These are phyloP conservation scores for Pimpla rufipes DNA, from an alignment of 2,888 invertebrate species.

Conservation along the genomic window DNA sequence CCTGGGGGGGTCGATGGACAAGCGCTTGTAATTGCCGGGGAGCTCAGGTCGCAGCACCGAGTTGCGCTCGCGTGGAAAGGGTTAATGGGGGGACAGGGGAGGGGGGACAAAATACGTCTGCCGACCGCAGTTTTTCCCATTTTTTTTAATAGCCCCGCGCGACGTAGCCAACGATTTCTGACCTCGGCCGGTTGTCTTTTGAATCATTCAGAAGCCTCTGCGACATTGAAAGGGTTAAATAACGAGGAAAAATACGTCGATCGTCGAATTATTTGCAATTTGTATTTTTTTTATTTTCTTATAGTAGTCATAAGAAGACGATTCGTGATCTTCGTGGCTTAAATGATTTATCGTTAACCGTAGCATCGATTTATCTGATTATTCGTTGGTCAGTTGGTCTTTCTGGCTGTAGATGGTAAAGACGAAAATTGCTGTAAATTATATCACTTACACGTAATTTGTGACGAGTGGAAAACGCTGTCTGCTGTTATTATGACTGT, in stretches of 20 bases:
- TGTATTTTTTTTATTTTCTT: no score
- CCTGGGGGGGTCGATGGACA: slow-evolving; percentile 20
- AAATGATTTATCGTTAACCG: slow-evolving; percentile 19
- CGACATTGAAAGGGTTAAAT: not conserved
- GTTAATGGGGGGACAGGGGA: not conserved
- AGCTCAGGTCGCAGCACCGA: not conserved
- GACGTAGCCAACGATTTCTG: no score
- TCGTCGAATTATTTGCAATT: not conserved
- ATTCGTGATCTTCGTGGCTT: not conserved
- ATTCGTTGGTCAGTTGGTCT: not conserved
- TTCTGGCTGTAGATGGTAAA: not conserved
- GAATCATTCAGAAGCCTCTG: not conserved
- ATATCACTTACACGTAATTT: slow-evolving; percentile 25
- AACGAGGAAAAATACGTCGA: not conserved
- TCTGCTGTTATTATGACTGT: slow-evolving; percentile 7
- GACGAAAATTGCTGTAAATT: slow-evolving; percentile 7
- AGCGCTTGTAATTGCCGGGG: slow-evolving; percentile 15
- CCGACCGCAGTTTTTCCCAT: no score
- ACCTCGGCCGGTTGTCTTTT: no score
- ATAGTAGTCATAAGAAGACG: no score
- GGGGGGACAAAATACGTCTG: no score
- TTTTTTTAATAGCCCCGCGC: no score
- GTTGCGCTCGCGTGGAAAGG: not conserved
- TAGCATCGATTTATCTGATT: not conserved
- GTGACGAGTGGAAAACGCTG: not conserved